Base-by-base conservation (phyloP, 2,113 vertebrate genomes). In the Nymphicus hollandicus region DNA sequence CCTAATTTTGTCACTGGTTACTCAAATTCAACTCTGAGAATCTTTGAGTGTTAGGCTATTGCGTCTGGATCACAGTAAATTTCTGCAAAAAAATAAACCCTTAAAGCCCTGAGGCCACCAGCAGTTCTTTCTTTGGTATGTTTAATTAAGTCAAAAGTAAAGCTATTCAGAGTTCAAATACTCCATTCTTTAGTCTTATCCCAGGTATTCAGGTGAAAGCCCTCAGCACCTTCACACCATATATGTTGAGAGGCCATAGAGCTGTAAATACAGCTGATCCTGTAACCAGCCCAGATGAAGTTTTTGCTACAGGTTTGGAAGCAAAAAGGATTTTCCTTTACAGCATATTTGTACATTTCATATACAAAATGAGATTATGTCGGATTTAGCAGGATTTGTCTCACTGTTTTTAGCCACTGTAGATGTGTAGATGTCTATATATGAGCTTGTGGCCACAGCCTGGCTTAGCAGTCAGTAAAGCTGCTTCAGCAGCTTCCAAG, bases 61-160 rank as follows among this genome's bases (percentile, higher is more conserved):
- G 22, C 31, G 46, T 35, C 81, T 64, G 52, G 56, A 89, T 71
- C 60, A 84, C 17, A 91, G 23, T n/a, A 39, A 78, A 78, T 63
- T 92, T 46, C 64, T 73, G 31, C 13, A 58, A 63, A 84, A 84
- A 86, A 79, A 66, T 3, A 87, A 72, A 61, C 33, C 18, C 15
- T 53, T 64, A 72, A 89, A 81, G 44, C 29, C 50, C 35, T 14
- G 7, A 83, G 77, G 68, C 46, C 29, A 81, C 27, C 35, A 86
- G 83, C 37, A 88, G 46, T 41, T 81, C 13, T 76, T 37, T 61
- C 71, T 65, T 74, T 24, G 8, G 37, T 63, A 43, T 88, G 74
- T 87, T 60, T 29, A 80, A 55, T 91, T 81, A 89, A 92, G 46
- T 43, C 49, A 80, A 70, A 91, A 93, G 25, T 47, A 53, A 94